These are phyloP conservation scores for Telmatochromis sp. DNA, from an alignment of 2,113 vertebrate species.

Conservation along the genomic window DNA sequence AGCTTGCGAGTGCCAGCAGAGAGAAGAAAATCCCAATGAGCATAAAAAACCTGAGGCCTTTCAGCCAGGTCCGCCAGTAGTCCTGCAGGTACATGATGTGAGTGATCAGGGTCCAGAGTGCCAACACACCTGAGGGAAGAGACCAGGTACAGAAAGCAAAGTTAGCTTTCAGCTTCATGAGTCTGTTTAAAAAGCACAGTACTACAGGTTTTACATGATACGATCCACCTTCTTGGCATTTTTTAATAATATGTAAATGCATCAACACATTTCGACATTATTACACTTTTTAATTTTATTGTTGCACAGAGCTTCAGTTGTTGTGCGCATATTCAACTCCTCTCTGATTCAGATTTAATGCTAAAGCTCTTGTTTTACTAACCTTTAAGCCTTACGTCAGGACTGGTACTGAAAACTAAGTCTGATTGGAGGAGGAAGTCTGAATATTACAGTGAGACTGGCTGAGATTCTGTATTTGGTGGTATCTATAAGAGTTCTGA, in stretches of 20 bases:
- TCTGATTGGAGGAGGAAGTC: not conserved
- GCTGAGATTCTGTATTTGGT: not conserved
- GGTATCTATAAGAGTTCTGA: not conserved
- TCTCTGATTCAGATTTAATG: not conserved
- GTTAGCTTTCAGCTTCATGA: not conserved
- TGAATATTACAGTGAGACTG: not conserved
- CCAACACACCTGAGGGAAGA: constrained; percentile 81
- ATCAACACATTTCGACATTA: not conserved
- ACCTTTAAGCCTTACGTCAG: not conserved
- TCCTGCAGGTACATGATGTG: constrained; percentile 96
- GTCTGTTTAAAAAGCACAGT: not conserved
- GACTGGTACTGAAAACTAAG: not conserved
- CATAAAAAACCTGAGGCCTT: constrained; percentile 89
- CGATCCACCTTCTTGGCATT: not conserved
- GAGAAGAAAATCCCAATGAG: constrained; percentile 79
- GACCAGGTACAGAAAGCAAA: not conserved
- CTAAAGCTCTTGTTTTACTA: not conserved
- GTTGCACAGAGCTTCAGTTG: not conserved
- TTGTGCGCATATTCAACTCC: not conserved
- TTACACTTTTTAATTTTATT: not conserved
- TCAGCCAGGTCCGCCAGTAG: constrained; percentile 95
- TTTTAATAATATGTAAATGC: not conserved
- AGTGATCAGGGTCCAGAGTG: constrained; percentile 88
- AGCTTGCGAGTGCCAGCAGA: constrained; percentile 72
- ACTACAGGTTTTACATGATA: not conserved